These are phyloP conservation scores for Pempheris klunzingeri DNA, from an alignment of 2,797 vertebrate species.

Conservation along the genomic window DNA sequence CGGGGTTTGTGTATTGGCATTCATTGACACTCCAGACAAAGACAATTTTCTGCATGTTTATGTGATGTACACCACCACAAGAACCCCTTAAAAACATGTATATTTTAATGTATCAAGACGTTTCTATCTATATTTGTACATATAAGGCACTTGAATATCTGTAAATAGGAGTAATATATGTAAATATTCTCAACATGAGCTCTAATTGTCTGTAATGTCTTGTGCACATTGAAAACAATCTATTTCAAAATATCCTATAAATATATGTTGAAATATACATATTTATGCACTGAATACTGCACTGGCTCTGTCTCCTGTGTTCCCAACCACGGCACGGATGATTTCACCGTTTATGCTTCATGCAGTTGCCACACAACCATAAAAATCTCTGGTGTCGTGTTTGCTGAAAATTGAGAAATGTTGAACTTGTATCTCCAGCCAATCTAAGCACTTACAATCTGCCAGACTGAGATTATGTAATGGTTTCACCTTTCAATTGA, in stretches of 20 bases:
- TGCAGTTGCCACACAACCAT: slow-evolving; percentile 31
- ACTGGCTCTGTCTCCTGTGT: slow-evolving; percentile 45
- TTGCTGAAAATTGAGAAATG: slow-evolving; percentile 34
- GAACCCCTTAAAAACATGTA: background rate
- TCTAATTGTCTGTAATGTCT: slow-evolving; percentile 54
- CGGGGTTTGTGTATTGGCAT: slow-evolving; percentile 44
- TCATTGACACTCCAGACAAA: slow-evolving; percentile 46
- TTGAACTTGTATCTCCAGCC: slow-evolving; percentile 27
- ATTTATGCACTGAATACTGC: slow-evolving; percentile 26
- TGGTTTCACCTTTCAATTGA: background rate
- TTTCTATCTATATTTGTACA: slow-evolving; percentile 62
- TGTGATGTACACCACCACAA: slow-evolving; percentile 7
- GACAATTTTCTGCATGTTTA: slow-evolving; percentile 56
- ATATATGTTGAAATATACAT: slow-evolving; percentile 58
- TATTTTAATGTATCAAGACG: slow-evolving; percentile 15
- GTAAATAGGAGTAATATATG: slow-evolving; percentile 76
- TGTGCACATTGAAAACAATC: slow-evolving; percentile 56
- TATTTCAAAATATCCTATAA: slow-evolving; percentile 25
- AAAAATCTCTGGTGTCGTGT: slow-evolving; percentile 26
- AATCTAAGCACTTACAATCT: slow-evolving; percentile 37
- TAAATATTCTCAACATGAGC: slow-evolving; percentile 54
- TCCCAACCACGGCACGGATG: background rate
- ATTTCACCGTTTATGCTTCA: slow-evolving; percentile 29
- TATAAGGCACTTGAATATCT: slow-evolving; percentile 54
- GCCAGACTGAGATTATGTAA: slow-evolving; percentile 55